Conservation (phyloP, 2,113 vertebrate species). For the Brachyhypopomus occidentalis region DNA sequence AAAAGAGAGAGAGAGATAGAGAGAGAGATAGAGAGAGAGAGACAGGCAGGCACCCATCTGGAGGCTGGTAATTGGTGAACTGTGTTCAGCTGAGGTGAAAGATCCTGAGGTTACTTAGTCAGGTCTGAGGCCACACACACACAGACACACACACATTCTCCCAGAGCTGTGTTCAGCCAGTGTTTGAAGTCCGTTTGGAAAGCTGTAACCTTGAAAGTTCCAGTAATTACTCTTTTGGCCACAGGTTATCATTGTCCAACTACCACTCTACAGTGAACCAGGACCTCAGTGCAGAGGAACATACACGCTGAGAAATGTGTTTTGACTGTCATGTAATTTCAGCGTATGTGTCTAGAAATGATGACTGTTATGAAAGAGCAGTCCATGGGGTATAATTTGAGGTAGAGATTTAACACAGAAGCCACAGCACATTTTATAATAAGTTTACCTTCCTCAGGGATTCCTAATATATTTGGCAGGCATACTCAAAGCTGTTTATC, state of each 20-base stretch:
- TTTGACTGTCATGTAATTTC: too few species aligned
- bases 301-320: background rate
- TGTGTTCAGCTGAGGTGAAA: slow-evolving; percentile 36
- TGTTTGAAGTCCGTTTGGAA: background rate
- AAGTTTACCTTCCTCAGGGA: too few species aligned
- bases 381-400: too few species aligned
- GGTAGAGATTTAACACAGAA: too few species aligned
- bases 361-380: too few species aligned
- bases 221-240: slow-evolving; percentile 25
- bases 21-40: slow-evolving; percentile 17
- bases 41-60: slow-evolving; percentile 22
- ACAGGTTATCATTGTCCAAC: slow-evolving; percentile 31
- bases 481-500: too few species aligned
- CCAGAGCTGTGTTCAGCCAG: slow-evolving; percentile 10
- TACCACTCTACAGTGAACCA: background rate
- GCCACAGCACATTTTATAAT: too few species aligned
- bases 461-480: too few species aligned
- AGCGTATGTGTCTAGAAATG: too few species aligned
- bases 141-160: slow-evolving; percentile 15
- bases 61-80: slow-evolving; percentile 45
- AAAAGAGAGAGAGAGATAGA: slow-evolving; percentile 18
- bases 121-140: slow-evolving; percentile 16
- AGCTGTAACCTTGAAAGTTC: slow-evolving; percentile 43
- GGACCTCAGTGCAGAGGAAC: background rate
- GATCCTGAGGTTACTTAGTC: slow-evolving; percentile 25